Evolutionary conservation across 2,113 vertebrate genomes (phyloP).

Genomic region (Apeltes quadracus): DNA sequence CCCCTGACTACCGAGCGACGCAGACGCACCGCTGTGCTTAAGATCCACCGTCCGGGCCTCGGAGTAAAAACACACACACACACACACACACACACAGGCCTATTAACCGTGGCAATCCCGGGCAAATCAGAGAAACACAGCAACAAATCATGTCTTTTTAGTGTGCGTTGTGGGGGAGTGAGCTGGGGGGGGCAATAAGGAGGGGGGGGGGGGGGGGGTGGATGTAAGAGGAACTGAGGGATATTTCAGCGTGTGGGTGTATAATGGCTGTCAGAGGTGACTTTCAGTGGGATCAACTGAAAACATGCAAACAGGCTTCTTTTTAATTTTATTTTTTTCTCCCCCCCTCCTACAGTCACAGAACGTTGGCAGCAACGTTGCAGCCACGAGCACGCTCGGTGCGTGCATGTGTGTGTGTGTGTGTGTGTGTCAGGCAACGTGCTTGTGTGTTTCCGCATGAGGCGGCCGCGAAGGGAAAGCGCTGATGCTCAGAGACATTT

Average conservation of each 20-base stretch:
- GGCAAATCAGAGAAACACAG: slow-evolving; percentile 65
- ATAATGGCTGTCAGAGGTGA: slow-evolving; percentile 77
- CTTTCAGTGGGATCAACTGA: slow-evolving; percentile 74
- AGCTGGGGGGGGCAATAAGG: slow-evolving; percentile 66
- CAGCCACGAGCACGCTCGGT: slow-evolving; percentile 29
- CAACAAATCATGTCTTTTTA: slow-evolving; percentile 60
- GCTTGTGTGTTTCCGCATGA: slow-evolving; percentile 27
- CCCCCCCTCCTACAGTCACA: slow-evolving; percentile 31
- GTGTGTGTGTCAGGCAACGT: slow-evolving; percentile 4
- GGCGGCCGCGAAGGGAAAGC: slow-evolving; percentile 49
- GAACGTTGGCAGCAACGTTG: slow-evolving; percentile 64
- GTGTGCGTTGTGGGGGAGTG: slow-evolving; percentile 67
- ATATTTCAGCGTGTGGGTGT: slow-evolving; percentile 70
- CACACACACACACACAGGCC: slow-evolving; percentile 8
- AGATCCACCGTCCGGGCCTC: slow-evolving; percentile 51
- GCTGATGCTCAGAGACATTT: slow-evolving; percentile 60
- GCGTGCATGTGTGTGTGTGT: slow-evolving; percentile 19
- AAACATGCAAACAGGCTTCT: slow-evolving; percentile 68
- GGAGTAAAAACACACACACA: no score
- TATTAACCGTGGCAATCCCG: slow-evolving; percentile 62
- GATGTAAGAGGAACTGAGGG: slow-evolving; percentile 71
- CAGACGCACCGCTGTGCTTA: slow-evolving; percentile 57
- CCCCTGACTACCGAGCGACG: not conserved
- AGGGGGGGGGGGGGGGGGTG: slow-evolving; percentile 66
- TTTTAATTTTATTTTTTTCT: slow-evolving; percentile 18